Base-by-base conservation (phyloP, 2,113 vertebrate genomes). In the Gymnobelideus leadbeateri region DNA sequence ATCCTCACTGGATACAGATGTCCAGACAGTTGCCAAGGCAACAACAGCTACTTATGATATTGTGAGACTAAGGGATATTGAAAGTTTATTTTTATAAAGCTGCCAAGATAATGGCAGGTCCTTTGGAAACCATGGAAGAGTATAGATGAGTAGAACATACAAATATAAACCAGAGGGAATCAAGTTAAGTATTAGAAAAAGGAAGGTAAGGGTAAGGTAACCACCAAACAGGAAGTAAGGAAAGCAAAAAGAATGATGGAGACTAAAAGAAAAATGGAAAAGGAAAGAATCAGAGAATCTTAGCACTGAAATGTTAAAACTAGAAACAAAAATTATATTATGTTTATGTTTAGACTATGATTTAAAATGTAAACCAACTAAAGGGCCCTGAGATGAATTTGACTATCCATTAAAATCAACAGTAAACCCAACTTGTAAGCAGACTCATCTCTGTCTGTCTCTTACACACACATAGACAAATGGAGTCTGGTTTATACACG, bases 11-110 rank as follows among this genome's bases (percentile, higher is more conserved):
- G 94, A 93, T 94, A 91, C 92, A 94, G 92, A 96, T 26, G 96
- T 91, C 92, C 92, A 97, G 95, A 95, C 96, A 96, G 97, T 93
- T 94, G 93, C 95, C 95, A 94, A 95, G 91, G 92, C 92, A 95
- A 93, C 91, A 92, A 25, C 49, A 43, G 92, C 96, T 90, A 93
- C 94, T 97, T 93, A 91, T 92, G 91, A 97, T 51, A 92, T 84
- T 94, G 50, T 28, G 50, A 93, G 89, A 91, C 92, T 92, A 93
- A 90, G 68, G 53, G 77, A 94, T 91, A 90, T 49, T 95, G 96
- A 94, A 92, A 92, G 94, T 96, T 96, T 95, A 89, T 94, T 93
- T 92, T 95, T 89, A 93, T 95, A 96, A 95, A 96, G 94, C 93
- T 96, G 51, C 95, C 93, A 93, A 97, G 92, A 95, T 93, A 91